Conservation (phyloP, 2,113 vertebrate genomes). For the Rafetus swinhoei region DNA sequence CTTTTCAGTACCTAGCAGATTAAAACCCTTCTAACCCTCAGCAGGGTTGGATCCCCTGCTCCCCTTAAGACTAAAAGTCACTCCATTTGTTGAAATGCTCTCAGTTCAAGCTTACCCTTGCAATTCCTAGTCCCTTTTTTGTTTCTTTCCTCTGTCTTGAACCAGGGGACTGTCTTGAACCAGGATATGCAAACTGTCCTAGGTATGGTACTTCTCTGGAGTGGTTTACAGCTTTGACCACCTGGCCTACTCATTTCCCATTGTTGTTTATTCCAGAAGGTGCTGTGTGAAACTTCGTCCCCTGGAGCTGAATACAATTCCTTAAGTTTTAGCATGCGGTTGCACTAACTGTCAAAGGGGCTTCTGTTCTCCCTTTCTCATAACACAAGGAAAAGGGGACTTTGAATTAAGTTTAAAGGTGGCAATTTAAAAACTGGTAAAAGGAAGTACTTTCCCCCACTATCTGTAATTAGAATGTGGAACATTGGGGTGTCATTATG, state of each 20-base stretch:
- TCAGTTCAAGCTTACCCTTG: not conserved
- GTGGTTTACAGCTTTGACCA: not conserved
- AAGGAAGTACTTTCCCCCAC: not conserved
- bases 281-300: not conserved
- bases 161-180: not conserved
- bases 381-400: not conserved
- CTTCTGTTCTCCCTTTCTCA: not conserved
- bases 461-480: not conserved
- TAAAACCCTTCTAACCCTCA: not conserved
- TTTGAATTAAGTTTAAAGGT: not conserved
- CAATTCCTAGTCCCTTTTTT: not conserved
- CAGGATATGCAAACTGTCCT: not conserved
- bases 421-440: not conserved
- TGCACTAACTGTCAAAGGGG: not conserved
- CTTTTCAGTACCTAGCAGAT: not conserved
- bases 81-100: not conserved
- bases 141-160: not conserved
- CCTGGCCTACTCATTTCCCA: not conserved
- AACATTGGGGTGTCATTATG: conserved; percentile 19
- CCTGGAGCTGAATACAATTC: not conserved
- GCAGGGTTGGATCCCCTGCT: not conserved
- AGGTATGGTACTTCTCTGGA: not conserved
- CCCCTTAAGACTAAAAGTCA: not conserved
- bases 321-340: not conserved
- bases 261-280: not conserved